Evolutionary conservation across 2,797 vertebrate species (phyloP).

Genomic region (Staurois parvus): DNA sequence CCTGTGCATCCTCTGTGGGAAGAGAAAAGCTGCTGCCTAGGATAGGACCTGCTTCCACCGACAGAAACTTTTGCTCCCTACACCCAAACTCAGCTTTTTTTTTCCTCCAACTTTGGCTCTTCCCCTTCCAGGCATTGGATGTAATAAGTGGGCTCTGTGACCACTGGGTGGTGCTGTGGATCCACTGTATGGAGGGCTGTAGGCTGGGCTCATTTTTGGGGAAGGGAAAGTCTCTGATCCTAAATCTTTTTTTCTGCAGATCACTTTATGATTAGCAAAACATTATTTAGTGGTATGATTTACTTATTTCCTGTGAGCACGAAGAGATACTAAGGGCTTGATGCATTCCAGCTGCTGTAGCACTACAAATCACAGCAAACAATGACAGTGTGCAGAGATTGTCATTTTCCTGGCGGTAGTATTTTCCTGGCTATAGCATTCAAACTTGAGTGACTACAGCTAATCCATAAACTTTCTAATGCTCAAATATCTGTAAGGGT

Average conservation of each 20-base stretch:
- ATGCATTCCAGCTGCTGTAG: background rate
- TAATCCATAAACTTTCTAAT: too few relatives aligned
- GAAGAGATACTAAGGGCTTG: background rate
- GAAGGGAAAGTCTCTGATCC: conserved; percentile 20
- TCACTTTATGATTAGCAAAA: background rate
- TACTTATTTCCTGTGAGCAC: background rate
- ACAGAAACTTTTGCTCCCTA: conserved; percentile 43
- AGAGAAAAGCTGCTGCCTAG: conserved; percentile 35
- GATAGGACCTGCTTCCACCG: conserved; percentile 44
- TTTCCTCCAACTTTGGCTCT: conserved; percentile 24
- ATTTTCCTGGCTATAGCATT: background rate
- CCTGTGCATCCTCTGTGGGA: conserved; percentile 47
- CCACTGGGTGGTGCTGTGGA: conserved; percentile 43
- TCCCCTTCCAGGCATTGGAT: conserved; percentile 26
- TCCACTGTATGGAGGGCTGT: conserved; percentile 17
- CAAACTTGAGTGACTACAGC: background rate
- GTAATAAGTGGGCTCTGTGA: background rate
- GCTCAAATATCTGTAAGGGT: too few relatives aligned
- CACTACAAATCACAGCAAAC: conserved; percentile 9
- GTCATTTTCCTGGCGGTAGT: background rate
- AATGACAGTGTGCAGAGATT: too few relatives aligned
- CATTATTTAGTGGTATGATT: background rate
- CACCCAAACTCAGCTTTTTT: conserved; percentile 23
- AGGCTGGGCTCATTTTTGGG: background rate
- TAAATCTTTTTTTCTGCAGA: background rate